A percentile compares a stretch with the other conserved stretches of the same genome.
Evolutionary conservation across 2,888 invertebrate genomes (phyloP).

Genomic region (Eurytoma californica): DNA sequence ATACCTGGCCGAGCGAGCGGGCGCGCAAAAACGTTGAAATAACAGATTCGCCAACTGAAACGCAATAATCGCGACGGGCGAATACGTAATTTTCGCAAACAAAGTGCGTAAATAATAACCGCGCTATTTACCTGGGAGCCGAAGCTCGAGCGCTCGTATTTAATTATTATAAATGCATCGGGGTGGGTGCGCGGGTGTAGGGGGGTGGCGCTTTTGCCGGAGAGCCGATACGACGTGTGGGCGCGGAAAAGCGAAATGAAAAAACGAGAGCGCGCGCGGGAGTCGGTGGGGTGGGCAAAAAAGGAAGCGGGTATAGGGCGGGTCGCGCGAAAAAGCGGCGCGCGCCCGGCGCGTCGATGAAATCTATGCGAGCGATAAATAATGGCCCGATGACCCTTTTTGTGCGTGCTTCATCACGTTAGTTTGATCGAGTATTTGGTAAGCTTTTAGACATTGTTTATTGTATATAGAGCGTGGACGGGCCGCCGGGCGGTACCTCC

Average conservation of each 20-base stretch:
- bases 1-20: slow-evolving; percentile 53
- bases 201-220: background rate
- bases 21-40: slow-evolving; percentile 72
- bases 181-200: background rate
- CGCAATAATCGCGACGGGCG: slow-evolving; percentile 73
- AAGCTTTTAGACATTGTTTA: slow-evolving; percentile 57
- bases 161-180: slow-evolving; percentile 58
- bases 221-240: background rate
- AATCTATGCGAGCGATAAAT: slow-evolving; percentile 55
- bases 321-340: slow-evolving; percentile 38
- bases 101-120: slow-evolving; percentile 74
- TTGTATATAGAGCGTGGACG: slow-evolving; percentile 42
- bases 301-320: slow-evolving; percentile 13
- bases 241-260: slow-evolving; percentile 3
- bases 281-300: slow-evolving; percentile 18
- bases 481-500: background rate
- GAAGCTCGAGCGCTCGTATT: slow-evolving; percentile 49
- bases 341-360: slow-evolving; percentile 31
- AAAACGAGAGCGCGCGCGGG: slow-evolving; percentile 23
- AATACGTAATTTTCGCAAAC: slow-evolving; percentile 75
- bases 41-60: slow-evolving; percentile 72
- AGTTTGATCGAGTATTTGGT: slow-evolving; percentile 58
- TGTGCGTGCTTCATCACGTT: slow-evolving; percentile 54
- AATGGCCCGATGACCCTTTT: slow-evolving; percentile 55
- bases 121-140: slow-evolving; percentile 68